These are phyloP conservation scores for Drosophila seguyi DNA, from an alignment of 1,140 invertebrate species.

Conservation along the genomic window DNA sequence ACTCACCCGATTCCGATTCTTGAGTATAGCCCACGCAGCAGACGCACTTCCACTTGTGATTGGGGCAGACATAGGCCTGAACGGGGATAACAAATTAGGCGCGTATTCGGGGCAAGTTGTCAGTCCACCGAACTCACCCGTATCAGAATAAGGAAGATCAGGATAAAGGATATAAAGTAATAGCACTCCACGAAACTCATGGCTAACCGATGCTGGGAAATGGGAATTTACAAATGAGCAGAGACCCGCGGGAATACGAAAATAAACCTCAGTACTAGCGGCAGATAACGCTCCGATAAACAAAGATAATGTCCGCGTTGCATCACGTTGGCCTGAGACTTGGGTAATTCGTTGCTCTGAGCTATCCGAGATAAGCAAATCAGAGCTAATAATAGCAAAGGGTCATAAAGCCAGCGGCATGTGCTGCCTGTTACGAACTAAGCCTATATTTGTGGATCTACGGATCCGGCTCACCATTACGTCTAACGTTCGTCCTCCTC, in stretches of 20 bases:
- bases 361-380: constrained; percentile 46
- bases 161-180: constrained; percentile 54
- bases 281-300: constrained; percentile 36
- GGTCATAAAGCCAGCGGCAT: constrained; percentile 11
- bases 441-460: constrained; percentile 12
- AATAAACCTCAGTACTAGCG: constrained; percentile 1
- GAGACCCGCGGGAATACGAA: not conserved
- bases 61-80: constrained; percentile 47
- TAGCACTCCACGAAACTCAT: constrained; percentile 56
- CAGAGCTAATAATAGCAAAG: constrained; percentile 42
- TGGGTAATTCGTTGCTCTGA: constrained; percentile 18
- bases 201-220: constrained; percentile 6
- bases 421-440: constrained; percentile 32
- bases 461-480: constrained; percentile 28
- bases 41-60: constrained; percentile 44
- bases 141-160: constrained; percentile 50
- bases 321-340: constrained; percentile 29
- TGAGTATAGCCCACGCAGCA: constrained; percentile 36
- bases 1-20: constrained; percentile 40
- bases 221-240: constrained; percentile 36
- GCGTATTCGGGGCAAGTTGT: no score
- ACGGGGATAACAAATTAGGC: not conserved
- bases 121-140: constrained; percentile 27
- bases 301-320: constrained; percentile 45
- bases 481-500: not conserved